Conservation (phyloP, 2,888 invertebrate genomes). For the Actias luna region DNA sequence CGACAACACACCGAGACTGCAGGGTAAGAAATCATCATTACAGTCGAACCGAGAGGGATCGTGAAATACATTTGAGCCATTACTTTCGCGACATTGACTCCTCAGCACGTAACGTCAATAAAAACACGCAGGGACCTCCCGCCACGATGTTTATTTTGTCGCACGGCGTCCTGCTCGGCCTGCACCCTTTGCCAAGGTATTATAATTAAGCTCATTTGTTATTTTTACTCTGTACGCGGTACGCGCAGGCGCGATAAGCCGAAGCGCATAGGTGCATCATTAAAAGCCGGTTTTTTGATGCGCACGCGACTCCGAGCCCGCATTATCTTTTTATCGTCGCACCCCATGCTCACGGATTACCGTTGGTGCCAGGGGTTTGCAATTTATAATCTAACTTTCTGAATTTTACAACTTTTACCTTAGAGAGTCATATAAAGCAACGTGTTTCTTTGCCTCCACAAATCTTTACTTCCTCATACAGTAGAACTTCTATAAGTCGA, state of each 20-base stretch:
- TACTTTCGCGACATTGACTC: slow-evolving; percentile 72
- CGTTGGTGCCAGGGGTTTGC: slow-evolving; percentile 48
- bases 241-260: slow-evolving; percentile 79
- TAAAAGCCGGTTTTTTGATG: slow-evolving; percentile 68
- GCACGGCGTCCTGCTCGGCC: slow-evolving; percentile 42
- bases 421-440: too few species aligned
- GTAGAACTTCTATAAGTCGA: too few species aligned
- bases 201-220: slow-evolving; percentile 79
- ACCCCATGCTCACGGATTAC: slow-evolving; percentile 75
- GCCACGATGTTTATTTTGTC: slow-evolving; percentile 68
- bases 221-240: slow-evolving; percentile 44
- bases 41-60: slow-evolving; percentile 41
- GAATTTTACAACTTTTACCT: too few species aligned
- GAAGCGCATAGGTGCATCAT: slow-evolving; percentile 74
- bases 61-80: slow-evolving; percentile 57
- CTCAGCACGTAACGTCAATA: slow-evolving; percentile 66
- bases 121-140: slow-evolving; percentile 69
- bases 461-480: too few species aligned
- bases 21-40: slow-evolving; percentile 49
- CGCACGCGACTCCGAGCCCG: slow-evolving; percentile 75
- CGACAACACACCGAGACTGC: slow-evolving; percentile 24
- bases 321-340: slow-evolving; percentile 81
- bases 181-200: slow-evolving; percentile 67
- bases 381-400: not conserved
- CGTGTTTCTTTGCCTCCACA: too few species aligned